Percentiles rank a stretch among this genome's conserved stretches.
Evolutionary conservation across 92 coral and sea anemone species (phyloP).

Genomic region (Pocillopora grandis): DNA sequence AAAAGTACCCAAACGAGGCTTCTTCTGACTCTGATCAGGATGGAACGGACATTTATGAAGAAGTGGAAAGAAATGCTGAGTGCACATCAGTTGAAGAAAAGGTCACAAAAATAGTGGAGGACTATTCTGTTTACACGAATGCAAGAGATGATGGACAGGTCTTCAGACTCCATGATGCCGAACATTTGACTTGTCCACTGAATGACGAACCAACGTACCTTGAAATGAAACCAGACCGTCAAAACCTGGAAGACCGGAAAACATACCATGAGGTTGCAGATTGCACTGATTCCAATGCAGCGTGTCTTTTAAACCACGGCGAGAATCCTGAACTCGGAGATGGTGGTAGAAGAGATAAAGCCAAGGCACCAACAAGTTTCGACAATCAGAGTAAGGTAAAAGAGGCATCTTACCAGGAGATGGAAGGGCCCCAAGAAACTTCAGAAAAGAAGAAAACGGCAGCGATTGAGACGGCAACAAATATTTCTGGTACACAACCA

Average conservation of each 20-base stretch:
- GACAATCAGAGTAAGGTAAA: background rate
- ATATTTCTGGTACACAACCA: background rate
- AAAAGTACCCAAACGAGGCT: no score
- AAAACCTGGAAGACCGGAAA: background rate
- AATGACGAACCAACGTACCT: background rate
- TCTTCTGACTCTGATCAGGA: no score
- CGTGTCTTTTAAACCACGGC: background rate
- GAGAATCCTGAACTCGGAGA: background rate
- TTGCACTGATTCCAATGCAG: background rate
- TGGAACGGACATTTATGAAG: no score
- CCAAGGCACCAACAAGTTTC: background rate
- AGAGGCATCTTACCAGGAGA: no score
- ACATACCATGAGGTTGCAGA: background rate
- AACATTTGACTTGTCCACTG: background rate
- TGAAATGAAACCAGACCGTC: background rate
- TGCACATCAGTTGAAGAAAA: no score
- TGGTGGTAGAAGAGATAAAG: background rate
- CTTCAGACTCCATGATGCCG: background rate
- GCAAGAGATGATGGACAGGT: conserved; percentile 12
- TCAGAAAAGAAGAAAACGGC: no score
- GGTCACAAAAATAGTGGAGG: background rate
- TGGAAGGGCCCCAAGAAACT: no score
- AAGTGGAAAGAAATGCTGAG: no score
- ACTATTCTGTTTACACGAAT: background rate
- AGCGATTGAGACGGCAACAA: no score